Conservation (phyloP, 2,888 invertebrate genomes). For the Cosmopolites sordidus region DNA sequence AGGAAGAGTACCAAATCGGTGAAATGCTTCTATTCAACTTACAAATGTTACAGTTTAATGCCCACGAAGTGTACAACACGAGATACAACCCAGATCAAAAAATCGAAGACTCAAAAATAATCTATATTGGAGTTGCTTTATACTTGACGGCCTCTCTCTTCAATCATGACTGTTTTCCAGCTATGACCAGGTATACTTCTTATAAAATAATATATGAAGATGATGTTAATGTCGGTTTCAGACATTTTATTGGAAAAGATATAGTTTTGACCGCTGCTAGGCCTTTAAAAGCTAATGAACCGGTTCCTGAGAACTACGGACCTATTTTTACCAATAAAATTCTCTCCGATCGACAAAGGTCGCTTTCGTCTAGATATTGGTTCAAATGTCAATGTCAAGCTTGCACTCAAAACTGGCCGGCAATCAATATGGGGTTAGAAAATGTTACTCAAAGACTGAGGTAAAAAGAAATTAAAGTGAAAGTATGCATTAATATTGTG, state of each 20-base stretch:
- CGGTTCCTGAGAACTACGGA: constrained; percentile 81
- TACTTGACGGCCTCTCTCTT: constrained; percentile 75
- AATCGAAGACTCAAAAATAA: constrained; percentile 52
- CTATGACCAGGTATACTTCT: constrained; percentile 64
- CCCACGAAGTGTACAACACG: constrained; percentile 77
- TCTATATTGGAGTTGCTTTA: constrained; percentile 65
- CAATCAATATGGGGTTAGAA: constrained; percentile 56
- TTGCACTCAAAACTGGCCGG: constrained; percentile 73
- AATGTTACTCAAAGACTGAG: constrained; percentile 47
- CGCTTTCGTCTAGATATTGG: constrained; percentile 70
- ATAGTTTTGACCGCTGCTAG: constrained; percentile 67
- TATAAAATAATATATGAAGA: constrained; percentile 8
- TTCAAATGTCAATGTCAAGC: constrained; percentile 71
- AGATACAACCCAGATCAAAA: constrained; percentile 50
- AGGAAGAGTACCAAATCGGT: constrained; percentile 58
- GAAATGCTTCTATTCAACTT: constrained; percentile 66
- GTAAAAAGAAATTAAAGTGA: too few relatives aligned
- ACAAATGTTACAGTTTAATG: constrained; percentile 78
- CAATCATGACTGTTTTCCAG: constrained; percentile 81
- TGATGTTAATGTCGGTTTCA: too few relatives aligned
- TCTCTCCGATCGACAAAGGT: constrained; percentile 57
- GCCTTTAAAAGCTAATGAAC: constrained; percentile 60
- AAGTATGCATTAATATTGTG: too few relatives aligned
- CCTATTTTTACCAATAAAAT: constrained; percentile 64
- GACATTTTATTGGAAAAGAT: constrained; percentile 70